Percentiles rank a stretch among this genome's conserved stretches.
These are phyloP conservation scores for Torymus tubicola DNA, from an alignment of 2,888 invertebrate genomes.

Conservation along the genomic window DNA sequence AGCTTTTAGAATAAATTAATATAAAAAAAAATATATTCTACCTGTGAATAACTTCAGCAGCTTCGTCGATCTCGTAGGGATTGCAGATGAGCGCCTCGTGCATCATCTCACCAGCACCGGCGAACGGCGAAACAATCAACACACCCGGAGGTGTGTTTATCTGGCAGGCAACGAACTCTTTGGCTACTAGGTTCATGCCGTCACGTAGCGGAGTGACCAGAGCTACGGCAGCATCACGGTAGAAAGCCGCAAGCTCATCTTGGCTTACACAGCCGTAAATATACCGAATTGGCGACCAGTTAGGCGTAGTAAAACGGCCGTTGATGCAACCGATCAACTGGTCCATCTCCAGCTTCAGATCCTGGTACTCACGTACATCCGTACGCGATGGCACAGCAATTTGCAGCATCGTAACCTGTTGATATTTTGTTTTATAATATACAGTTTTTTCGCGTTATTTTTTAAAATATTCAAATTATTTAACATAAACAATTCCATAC, in stretches of 20 bases:
- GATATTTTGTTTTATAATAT: too few species aligned
- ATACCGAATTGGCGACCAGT: conserved; percentile 94
- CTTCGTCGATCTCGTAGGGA: conserved; percentile 91
- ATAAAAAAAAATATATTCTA: conserved; percentile 62
- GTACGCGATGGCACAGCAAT: conserved; percentile 93
- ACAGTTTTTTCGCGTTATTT: too few species aligned
- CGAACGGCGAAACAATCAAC: conserved; percentile 92
- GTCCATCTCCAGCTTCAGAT: conserved; percentile 93
- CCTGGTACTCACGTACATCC: conserved; percentile 93
- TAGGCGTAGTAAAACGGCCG: conserved; percentile 91
- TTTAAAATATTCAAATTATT: too few species aligned
- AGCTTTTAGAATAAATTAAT: not conserved
- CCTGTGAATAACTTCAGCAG: conserved; percentile 91
- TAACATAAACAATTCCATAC: conserved; percentile 73
- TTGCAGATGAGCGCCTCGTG: conserved; percentile 94
- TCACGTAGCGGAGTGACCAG: conserved; percentile 92
- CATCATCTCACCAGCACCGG: conserved; percentile 96
- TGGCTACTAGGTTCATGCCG: conserved; percentile 95
- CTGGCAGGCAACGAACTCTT: conserved; percentile 95
- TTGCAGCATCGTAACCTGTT: conserved; percentile 83
- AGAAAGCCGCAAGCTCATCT: conserved; percentile 90
- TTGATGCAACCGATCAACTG: conserved; percentile 92
- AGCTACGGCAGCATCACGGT: conserved; percentile 91
- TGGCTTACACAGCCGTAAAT: conserved; percentile 93
- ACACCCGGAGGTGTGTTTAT: conserved; percentile 92